These are phyloP conservation scores for Chironomus tepperi DNA, from an alignment of 1,140 invertebrate species.

Conservation along the genomic window DNA sequence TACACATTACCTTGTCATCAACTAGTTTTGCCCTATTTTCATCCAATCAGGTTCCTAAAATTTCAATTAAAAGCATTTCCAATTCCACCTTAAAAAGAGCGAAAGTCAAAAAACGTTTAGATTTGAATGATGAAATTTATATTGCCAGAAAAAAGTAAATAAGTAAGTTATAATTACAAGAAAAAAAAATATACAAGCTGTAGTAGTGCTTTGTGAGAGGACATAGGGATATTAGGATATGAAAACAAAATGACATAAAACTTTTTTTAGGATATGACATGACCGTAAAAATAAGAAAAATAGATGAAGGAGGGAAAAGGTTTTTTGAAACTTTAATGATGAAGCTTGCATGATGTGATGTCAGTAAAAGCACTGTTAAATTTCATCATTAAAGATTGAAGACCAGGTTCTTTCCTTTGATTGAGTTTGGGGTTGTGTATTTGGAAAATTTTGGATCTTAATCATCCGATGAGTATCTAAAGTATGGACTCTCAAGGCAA, in stretches of 20 bases:
- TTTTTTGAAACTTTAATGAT: not conserved
- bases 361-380: too few relatives aligned
- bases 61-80: too few relatives aligned
- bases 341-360: too few relatives aligned
- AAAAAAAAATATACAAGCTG: not conserved
- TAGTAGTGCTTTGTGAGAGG: slow-evolving; percentile 11
- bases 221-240: not conserved
- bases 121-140: not conserved
- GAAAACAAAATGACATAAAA: not conserved
- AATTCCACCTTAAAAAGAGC: too few relatives aligned
- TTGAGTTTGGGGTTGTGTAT: not conserved
- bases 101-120: not conserved
- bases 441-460: not conserved
- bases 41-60: too few relatives aligned
- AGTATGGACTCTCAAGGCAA: too few relatives aligned
- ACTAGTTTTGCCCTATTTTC: too few relatives aligned
- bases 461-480: too few relatives aligned
- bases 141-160: not conserved
- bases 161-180: not conserved
- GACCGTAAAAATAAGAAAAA: not conserved
- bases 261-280: not conserved
- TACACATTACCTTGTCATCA: too few relatives aligned
- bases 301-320: not conserved
- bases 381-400: not conserved
- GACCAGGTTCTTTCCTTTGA: not conserved